Conservation (phyloP, 2,113 vertebrate genomes). For the Pelmatolapia mariae region DNA sequence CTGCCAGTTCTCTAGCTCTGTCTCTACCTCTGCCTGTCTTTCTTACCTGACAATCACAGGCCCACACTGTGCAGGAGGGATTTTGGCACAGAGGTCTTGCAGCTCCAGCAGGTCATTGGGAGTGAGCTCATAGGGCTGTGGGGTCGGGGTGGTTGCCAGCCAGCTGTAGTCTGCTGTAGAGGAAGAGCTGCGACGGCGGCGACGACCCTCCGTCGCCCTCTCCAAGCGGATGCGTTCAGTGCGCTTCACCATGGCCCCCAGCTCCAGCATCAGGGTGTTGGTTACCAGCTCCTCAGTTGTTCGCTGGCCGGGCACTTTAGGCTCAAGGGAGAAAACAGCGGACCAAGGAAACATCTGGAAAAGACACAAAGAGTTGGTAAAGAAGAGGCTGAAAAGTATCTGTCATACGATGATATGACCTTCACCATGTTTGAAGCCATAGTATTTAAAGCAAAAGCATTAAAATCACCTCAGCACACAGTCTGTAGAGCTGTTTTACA, state of each 20-base stretch:
- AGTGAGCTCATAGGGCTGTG: constrained; percentile 66
- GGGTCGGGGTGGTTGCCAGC: constrained; percentile 62
- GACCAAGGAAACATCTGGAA: constrained; percentile 77
- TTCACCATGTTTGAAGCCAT: background rate
- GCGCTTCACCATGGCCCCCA: constrained; percentile 75
- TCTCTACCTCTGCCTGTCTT: background rate
- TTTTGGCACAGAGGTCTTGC: constrained; percentile 73
- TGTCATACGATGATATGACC: background rate
- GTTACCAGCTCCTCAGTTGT: constrained; percentile 71
- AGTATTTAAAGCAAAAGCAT: background rate
- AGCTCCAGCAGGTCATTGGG: constrained; percentile 74
- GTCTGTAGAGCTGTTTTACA: background rate
- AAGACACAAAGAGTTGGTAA: background rate
- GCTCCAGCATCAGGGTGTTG: constrained; percentile 78
- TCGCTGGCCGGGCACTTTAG: constrained; percentile 71
- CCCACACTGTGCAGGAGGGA: constrained; percentile 74
- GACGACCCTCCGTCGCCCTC: constrained; percentile 45
- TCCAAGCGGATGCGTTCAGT: constrained; percentile 73
- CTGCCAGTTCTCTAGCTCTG: background rate
- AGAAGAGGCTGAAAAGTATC: background rate
- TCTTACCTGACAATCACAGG: constrained; percentile 72
- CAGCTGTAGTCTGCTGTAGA: constrained; percentile 76
- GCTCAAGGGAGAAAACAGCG: constrained; percentile 68
- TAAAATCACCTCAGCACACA: background rate
- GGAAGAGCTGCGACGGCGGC: constrained; percentile 61